Percentiles rank a stretch among this genome's conserved stretches.
phyloP scores from a whole-genome alignment of 2,113 vertebrate genomes.

The Melanostigma gelatinosum region DNA sequence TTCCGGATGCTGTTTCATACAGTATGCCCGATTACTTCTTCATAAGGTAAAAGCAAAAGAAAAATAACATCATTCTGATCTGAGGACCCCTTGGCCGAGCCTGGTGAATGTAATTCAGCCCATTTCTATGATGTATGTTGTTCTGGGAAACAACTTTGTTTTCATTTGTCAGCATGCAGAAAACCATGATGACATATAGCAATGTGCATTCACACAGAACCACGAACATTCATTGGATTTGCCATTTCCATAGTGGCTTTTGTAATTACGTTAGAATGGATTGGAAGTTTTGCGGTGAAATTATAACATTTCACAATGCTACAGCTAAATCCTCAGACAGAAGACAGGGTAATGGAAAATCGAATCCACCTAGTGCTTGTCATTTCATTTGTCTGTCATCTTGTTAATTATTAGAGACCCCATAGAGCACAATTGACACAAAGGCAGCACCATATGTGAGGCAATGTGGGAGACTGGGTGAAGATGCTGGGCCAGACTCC shows the following conservation, averaged over 20 bases:
- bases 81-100: background rate
- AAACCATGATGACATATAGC: background rate
- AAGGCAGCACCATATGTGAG: constrained; percentile 73
- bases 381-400: constrained; percentile 73
- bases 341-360: constrained; percentile 32
- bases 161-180: background rate
- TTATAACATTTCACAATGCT: constrained; percentile 20
- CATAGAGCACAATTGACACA: constrained; percentile 75
- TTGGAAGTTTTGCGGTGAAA: constrained; percentile 5
- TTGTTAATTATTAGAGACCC: constrained; percentile 79
- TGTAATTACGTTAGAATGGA: background rate
- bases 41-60: background rate
- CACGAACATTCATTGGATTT: background rate
- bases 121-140: constrained; percentile 4
- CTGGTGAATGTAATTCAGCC: background rate
- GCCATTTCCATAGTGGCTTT: background rate
- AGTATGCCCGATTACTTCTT: background rate
- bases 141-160: background rate
- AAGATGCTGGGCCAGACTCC: constrained; percentile 74
- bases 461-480: constrained; percentile 67
- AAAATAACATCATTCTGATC: background rate
- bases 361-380: constrained; percentile 54
- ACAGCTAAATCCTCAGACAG: constrained; percentile 8
- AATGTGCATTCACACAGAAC: background rate
- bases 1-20: constrained; percentile 5